Evolutionary conservation across 2,113 vertebrate genomes (phyloP), one percentile per base, ranked within the genome.

Genomic region (Gymnocephalus cernua): DNA sequence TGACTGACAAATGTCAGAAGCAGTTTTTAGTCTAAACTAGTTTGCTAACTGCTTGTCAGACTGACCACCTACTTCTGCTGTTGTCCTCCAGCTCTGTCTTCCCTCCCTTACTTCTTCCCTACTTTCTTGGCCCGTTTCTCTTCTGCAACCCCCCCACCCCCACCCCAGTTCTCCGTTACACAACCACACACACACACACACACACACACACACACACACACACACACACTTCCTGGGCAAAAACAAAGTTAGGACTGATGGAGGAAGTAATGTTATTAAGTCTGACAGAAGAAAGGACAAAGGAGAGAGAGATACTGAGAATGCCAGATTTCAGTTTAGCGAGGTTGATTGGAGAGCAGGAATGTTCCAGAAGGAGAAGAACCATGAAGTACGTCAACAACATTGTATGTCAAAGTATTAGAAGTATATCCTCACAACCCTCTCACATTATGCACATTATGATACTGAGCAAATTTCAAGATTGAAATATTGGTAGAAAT

Each of bases 211-310:
- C 16, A 54, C 57, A 10, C 48, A 14, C 71, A 72, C 63, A 32
- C 56, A 38, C 41, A 41, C 71, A 4, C 65, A 77, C 88, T 78
- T 85, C 88, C 68, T 35, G 74, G 57, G 71, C 73, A 87, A 90
- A 41, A 92, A 92, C 74, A 83, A 83, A 69, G 73, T 91, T 90
- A 83, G 75, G 77, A 62, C 59, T 78, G 53, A 92, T 38, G 48
- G 67, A 71, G 79, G 44, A 68, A 47, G 75, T 92, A 89, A 92
- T 90, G 72, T 53, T 79, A 91, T 91, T 91, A 90, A 72, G 77
- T 66, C 76, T 76, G 83, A 90, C 74, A 86, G 79, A 81, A 47
- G 69, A 25, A 83, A 53, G 53, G 77, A 59, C 23, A 54, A 61
- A 25, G 56, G 44, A 63, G 59, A 58, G 23, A 73, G 64, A 62